Evolutionary conservation across 2,113 vertebrate genomes (phyloP).

Genomic region (Neomonachus schauinslandi): DNA sequence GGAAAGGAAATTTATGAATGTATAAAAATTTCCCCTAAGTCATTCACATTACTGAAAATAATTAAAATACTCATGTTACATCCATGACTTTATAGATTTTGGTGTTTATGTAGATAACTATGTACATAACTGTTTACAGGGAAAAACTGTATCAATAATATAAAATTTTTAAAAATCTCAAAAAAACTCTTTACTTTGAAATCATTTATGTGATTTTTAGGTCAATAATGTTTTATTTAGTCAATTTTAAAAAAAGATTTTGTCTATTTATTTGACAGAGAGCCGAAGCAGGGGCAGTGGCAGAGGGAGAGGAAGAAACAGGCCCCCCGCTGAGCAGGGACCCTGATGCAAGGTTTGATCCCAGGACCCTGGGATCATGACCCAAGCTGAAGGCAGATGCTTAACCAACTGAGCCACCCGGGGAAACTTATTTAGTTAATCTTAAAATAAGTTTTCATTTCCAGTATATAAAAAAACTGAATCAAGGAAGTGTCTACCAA

Average conservation of each 20-base stretch:
- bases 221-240: background rate
- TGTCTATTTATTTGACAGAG: background rate
- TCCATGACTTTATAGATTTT: background rate
- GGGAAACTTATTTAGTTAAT: background rate
- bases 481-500: background rate
- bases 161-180: background rate
- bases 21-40: background rate
- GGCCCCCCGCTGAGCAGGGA: background rate
- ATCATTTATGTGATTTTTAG: conserved; percentile 10
- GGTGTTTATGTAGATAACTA: background rate
- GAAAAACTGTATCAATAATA: background rate
- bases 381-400: background rate
- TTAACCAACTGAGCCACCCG: background rate
- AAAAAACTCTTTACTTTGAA: background rate
- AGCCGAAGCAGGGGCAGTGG: background rate
- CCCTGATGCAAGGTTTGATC: background rate
- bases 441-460: conserved; percentile 28
- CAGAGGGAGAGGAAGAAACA: background rate
- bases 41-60: conserved; percentile 10
- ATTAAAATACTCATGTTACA: conserved; percentile 7
- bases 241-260: background rate
- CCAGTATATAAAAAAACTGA: background rate
- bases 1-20: background rate
- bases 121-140: background rate
- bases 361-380: background rate